phyloP scores from a whole-genome alignment of 2,797 vertebrate species.

The Meriones psammophilus region DNA sequence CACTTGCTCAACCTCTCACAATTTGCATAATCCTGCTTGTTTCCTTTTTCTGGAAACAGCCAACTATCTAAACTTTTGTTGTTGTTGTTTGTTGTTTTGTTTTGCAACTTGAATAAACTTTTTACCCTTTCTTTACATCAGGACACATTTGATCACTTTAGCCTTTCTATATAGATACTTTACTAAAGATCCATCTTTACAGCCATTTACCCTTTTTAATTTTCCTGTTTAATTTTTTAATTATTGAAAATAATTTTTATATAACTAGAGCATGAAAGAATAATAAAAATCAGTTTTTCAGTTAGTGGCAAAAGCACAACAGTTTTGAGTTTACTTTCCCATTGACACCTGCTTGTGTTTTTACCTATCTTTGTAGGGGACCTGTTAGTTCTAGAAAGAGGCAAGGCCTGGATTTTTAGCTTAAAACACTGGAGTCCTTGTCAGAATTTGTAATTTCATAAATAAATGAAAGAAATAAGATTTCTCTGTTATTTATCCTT shows the following conservation, averaged over 20 bases:
- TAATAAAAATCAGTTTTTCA: background rate
- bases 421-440: background rate
- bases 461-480: background rate
- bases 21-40: background rate
- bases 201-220: background rate
- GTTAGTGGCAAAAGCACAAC: background rate
- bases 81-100: background rate
- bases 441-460: background rate
- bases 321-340: background rate
- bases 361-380: background rate
- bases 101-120: background rate
- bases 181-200: background rate
- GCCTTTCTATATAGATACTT: background rate
- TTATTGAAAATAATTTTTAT: background rate
- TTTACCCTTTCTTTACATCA: background rate
- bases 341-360: background rate
- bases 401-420: background rate
- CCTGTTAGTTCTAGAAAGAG: background rate
- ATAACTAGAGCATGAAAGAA: background rate
- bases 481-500: background rate
- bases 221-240: background rate
- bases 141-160: background rate
- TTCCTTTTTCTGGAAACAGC: background rate
- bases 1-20: background rate
- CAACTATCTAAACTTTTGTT: background rate